Conservation (phyloP, 1,140 invertebrate genomes). For the Apocrypta bakeri region DNA sequence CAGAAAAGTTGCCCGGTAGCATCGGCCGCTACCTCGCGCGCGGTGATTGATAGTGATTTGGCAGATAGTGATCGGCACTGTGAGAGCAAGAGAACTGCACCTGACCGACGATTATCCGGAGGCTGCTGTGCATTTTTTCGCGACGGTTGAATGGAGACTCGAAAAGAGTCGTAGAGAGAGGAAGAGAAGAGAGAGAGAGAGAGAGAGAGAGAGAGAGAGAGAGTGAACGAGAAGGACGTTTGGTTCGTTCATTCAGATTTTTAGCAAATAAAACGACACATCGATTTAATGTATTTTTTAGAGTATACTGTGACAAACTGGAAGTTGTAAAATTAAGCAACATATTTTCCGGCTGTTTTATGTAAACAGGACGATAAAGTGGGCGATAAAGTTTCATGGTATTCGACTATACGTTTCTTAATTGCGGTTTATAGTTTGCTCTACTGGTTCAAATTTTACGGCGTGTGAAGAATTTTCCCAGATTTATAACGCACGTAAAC, state of each 20-base stretch:
- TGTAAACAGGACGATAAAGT: neutral
- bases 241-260: neutral
- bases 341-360: too few relatives aligned
- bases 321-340: too few relatives aligned
- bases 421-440: neutral
- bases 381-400: neutral
- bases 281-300: neutral
- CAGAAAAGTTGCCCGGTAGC: slow-evolving; percentile 17
- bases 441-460: neutral
- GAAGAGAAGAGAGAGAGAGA: neutral
- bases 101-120: slow-evolving; percentile 18
- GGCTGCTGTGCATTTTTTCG: neutral
- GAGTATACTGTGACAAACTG: neutral
- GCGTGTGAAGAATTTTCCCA: neutral
- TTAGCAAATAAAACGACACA: neutral
- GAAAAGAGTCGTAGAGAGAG: neutral
- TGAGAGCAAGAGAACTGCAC: slow-evolving; percentile 5
- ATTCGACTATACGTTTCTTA: neutral
- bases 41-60: slow-evolving; percentile 33
- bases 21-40: neutral
- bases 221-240: neutral
- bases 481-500: too few relatives aligned
- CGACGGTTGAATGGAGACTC: neutral
- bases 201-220: neutral
- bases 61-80: slow-evolving; percentile 13